phyloP scores from a whole-genome alignment of 1,140 invertebrate genomes.

The Aradophagus sp. region DNA sequence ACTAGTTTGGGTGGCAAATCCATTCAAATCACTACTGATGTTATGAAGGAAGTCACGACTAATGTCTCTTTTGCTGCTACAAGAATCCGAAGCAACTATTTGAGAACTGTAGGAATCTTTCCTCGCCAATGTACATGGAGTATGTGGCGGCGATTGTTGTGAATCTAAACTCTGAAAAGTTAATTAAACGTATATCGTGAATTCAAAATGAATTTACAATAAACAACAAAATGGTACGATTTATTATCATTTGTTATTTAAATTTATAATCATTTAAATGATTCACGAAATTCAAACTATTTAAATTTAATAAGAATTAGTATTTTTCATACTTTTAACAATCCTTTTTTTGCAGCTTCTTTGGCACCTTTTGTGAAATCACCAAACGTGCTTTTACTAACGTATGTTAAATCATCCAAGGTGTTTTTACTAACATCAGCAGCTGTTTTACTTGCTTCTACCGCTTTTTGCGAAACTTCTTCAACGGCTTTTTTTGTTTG shows the following conservation, averaged over 20 bases:
- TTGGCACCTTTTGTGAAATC: constrained; percentile 94
- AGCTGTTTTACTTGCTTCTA: constrained; percentile 90
- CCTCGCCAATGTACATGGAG: constrained; percentile 60
- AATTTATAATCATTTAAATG: too few species aligned
- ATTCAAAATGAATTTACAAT: too few species aligned
- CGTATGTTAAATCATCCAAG: constrained; percentile 89
- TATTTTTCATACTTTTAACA: constrained; percentile 88
- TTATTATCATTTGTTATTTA: too few species aligned
- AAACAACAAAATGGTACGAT: too few species aligned
- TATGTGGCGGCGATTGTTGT: constrained; percentile 66
- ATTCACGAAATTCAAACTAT: too few species aligned
- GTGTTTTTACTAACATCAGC: constrained; percentile 91
- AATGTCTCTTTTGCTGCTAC: constrained; percentile 70
- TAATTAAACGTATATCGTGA: too few species aligned
- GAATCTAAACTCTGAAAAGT: constrained; percentile 70
- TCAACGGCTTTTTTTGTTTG: constrained; percentile 92
- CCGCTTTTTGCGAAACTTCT: constrained; percentile 86
- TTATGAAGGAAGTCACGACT: constrained; percentile 91
- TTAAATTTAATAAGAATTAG: too few species aligned
- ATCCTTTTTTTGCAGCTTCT: constrained; percentile 89
- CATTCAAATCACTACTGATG: constrained; percentile 91
- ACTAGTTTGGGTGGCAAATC: constrained; percentile 90
- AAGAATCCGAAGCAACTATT: constrained; percentile 67
- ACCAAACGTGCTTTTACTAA: constrained; percentile 88
- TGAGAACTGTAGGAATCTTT: constrained; percentile 71